Percentiles rank a stretch among this genome's conserved stretches.
Evolutionary conservation across 2,113 vertebrate species (phyloP).

Genomic region (Centropristis striata): DNA sequence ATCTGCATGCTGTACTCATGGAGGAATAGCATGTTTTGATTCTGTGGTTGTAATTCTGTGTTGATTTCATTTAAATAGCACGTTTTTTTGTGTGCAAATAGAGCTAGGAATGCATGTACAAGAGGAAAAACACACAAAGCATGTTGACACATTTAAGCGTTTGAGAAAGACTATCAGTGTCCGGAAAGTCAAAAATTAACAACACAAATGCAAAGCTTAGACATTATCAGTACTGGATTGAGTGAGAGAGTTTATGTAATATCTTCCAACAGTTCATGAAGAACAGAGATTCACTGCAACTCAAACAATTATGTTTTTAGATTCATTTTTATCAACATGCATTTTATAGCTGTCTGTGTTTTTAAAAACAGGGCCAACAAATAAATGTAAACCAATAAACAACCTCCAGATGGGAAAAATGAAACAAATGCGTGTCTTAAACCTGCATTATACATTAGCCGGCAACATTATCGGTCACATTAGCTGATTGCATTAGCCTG

Average conservation of each 20-base stretch:
- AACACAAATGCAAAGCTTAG: background rate
- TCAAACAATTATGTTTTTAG: background rate
- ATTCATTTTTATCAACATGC: no score
- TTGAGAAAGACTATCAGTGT: slow-evolving; percentile 3
- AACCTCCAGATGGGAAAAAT: no score
- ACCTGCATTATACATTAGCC: no score
- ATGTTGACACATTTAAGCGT: background rate
- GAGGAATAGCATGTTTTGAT: slow-evolving; percentile 49
- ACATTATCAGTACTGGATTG: no score
- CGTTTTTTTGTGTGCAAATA: slow-evolving; percentile 15
- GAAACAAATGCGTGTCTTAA: no score
- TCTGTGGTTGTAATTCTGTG: slow-evolving; percentile 23
- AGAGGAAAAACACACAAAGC: slow-evolving; percentile 46
- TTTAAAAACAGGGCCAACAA: no score
- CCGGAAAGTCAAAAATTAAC: slow-evolving; percentile 3
- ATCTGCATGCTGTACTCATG: slow-evolving; percentile 8
- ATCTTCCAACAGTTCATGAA: background rate
- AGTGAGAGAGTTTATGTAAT: no score
- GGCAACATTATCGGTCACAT: no score
- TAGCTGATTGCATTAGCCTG: no score
- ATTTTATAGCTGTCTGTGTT: no score
- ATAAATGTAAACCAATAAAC: no score
- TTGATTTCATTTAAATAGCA: slow-evolving; percentile 44
- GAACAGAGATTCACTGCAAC: background rate
- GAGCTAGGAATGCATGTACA: slow-evolving; percentile 25